Percentiles rank a stretch among this genome's conserved stretches.
These are phyloP conservation scores for Odontamblyopus lacepedii DNA, from an alignment of 2,797 vertebrate genomes.

Conservation along the genomic window DNA sequence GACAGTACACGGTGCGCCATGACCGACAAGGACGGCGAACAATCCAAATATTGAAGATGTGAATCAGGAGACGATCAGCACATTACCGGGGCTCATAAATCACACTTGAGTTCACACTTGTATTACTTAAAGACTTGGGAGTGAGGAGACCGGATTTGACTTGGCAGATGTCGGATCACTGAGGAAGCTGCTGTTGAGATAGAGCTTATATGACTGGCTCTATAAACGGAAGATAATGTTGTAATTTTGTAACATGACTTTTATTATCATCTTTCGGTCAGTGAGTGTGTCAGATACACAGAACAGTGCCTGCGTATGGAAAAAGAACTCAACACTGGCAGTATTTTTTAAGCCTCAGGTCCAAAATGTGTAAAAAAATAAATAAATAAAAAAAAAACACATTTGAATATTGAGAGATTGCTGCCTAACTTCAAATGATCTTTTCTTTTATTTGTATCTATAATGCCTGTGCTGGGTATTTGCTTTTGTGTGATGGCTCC, in stretches of 20 bases:
- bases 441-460: no score
- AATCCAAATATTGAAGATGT: slow-evolving; percentile 58
- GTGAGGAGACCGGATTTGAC: slow-evolving; percentile 13
- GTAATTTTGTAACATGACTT: neutral
- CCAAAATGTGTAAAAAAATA: no score
- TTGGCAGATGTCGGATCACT: slow-evolving; percentile 4
- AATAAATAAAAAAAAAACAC: no score
- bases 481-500: no score
- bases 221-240: neutral
- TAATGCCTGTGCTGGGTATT: no score
- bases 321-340: no score
- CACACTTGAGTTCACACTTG: slow-evolving; percentile 23
- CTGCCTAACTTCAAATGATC: no score
- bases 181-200: neutral
- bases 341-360: no score
- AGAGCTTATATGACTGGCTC: neutral
- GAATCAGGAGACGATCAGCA: slow-evolving; percentile 52
- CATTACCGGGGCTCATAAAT: slow-evolving; percentile 52
- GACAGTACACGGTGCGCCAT: slow-evolving; percentile 38
- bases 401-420: no score
- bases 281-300: no score
- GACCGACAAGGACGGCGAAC: slow-evolving; percentile 62
- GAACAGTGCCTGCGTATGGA: no score
- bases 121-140: slow-evolving; percentile 24
- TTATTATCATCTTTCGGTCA: no score